Evolutionary conservation across 2,888 invertebrate genomes (phyloP).

Genomic region (Lapara coniferarum): DNA sequence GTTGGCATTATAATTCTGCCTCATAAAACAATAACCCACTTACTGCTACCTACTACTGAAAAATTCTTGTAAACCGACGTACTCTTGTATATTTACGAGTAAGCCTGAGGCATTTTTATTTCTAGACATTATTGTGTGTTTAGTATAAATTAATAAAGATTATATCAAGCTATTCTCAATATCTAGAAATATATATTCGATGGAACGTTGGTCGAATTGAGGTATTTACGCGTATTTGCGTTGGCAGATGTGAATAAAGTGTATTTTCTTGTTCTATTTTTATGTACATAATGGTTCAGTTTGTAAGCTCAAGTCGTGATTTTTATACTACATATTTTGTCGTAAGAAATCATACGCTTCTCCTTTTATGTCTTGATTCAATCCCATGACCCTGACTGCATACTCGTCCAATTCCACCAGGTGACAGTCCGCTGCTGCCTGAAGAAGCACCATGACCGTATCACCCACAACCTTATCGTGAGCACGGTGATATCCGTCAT

Average conservation of each 20-base stretch:
- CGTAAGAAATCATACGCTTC: background rate
- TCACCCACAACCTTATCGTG: slow-evolving; percentile 57
- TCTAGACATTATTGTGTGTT: background rate
- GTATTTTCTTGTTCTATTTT: slow-evolving; percentile 1
- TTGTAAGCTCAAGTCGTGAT: background rate
- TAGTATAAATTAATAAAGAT: slow-evolving; percentile 16
- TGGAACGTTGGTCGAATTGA: background rate
- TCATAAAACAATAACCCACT: too few species aligned
- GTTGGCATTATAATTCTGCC: too few species aligned
- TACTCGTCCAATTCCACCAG: slow-evolving; percentile 40
- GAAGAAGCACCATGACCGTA: slow-evolving; percentile 51
- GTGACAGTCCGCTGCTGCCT: slow-evolving; percentile 60
- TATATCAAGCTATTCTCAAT: background rate
- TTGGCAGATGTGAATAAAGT: slow-evolving; percentile 7
- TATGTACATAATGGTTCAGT: background rate
- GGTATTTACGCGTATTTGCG: background rate
- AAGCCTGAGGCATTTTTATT: background rate
- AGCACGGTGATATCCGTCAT: slow-evolving; percentile 54
- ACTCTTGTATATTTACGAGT: background rate
- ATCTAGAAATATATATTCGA: background rate
- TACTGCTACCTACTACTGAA: too few species aligned
- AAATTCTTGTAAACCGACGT: too few species aligned
- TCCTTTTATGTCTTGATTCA: too few species aligned
- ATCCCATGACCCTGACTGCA: background rate
- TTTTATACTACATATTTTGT: background rate